Base-by-base conservation (phyloP, 2,888 invertebrate species). In the Hydraecia micacea region DNA sequence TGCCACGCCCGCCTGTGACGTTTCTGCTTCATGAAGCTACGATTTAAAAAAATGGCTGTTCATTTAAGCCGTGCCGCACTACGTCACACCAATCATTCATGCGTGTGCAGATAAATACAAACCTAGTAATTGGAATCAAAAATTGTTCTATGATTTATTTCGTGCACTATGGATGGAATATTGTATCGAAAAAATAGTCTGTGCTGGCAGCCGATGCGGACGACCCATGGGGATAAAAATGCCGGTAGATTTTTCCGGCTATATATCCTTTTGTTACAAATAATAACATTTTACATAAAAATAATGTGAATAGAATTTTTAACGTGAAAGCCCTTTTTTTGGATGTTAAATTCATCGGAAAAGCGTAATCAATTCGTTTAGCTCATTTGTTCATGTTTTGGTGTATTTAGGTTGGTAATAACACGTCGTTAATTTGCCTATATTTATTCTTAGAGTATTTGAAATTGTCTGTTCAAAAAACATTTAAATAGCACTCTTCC, bases 121-220 rank as follows among this genome's bases (percentile, higher is more conserved):
- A 74, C 58, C 71, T 81, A 81, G 75, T 76, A 75, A 82, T 80
- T 77, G 74, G 75, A 77, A 73, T 81, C 66, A 80, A 79, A 79
- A 75, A 83, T 83, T 81, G 83, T 71, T 84, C 89, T 91, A 83
- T 75, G 79, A 78, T 83, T 80, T 77, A 76, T 82, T 73, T 79
- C 28, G 60, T 28, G n/a, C 70, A 2, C 4, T 55, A 55, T 36
- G 55, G n/a, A 68, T 55, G n/a, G 65, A 79, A 79, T 66, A 66
- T 77, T 73, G 79, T 77, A 76, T 65, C 70, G 71, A 78, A 74
- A 81, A 85, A 69, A 65, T 36, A 0, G 25, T 72, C 55, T 58
- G 21, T 67, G 39, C 52, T 77, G n/a, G 58, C 52, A 58, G 42
- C 49, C 73, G 52, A 67, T 65, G 46, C 60, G 42, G 63, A 68